Base-by-base conservation (phyloP, 2,113 vertebrate species). In the Chauna torquata region DNA sequence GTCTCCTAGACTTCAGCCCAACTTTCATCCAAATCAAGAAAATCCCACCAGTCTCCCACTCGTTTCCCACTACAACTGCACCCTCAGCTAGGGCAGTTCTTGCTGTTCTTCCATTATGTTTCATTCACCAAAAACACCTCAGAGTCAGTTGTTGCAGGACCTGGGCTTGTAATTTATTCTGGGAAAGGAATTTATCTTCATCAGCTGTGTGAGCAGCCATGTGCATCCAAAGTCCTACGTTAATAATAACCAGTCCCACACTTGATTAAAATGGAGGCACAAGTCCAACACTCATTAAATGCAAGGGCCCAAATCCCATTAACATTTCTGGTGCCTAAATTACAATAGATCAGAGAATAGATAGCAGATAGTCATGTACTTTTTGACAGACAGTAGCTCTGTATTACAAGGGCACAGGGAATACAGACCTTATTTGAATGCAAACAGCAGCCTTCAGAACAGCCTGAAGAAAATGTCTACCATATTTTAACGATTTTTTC, bases 281-380 rank as follows among this genome's bases (percentile, higher is more conserved):
- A 3, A 81, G 20, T 68, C 94, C 94, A 95, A 82, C 40, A 4
- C 44, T 91, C 80, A 74, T 97, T 84, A 94, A 94, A 87, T 86
- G 36, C 77, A 85, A 80, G 77, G 81, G 24, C 58, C 65, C 65
- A 87, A 93, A 94, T 87, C 86, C 83, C 65, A 69, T 78, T 82
- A 96, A 94, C 61, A 36, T 85, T 96, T 40, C 81, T 54, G 28
- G 77, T 76, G 52, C 86, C 77, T 94, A 94, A 91, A 96, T 97
- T 94, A 84, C 61, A 76, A 27, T 1, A 61, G 74, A 94, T 61
- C 11, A 84, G 86, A 92, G 92, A 79, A 61, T 3, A 92, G 86
- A 52, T 12, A 79, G 62, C 88, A 93, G 70, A 27, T 59, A 88
- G n/a, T 40, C 55, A 8, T 44, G 83, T 65, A 50, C 40, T 58